Conservation (phyloP, 2,888 invertebrate species). For the Plagodis dolabraria region DNA sequence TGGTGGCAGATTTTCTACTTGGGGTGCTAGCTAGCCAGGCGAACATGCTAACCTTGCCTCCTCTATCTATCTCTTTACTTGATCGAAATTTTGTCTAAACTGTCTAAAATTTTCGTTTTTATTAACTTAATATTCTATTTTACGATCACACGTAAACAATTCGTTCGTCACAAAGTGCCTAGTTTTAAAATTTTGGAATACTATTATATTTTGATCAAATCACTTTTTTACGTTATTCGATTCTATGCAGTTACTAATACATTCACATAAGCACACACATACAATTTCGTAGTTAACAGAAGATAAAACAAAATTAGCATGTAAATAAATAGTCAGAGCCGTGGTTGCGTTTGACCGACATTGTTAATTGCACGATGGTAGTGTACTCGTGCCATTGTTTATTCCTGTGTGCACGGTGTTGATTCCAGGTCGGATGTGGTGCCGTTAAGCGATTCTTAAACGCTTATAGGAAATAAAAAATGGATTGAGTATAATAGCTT, state of each 20-base stretch:
- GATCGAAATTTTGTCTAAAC: too few relatives aligned
- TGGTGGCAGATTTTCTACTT: too few relatives aligned
- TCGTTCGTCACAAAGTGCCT: too few relatives aligned
- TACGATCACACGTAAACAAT: too few relatives aligned
- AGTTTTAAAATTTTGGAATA: too few relatives aligned
- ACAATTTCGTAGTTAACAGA: constrained; percentile 8
- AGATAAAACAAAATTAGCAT: constrained; percentile 38
- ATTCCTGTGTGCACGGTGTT: constrained; percentile 25
- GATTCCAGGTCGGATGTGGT: constrained; percentile 30
- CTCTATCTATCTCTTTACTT: too few relatives aligned
- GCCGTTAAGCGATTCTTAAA: constrained; percentile 21
- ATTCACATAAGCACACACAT: not conserved
- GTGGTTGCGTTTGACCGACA: constrained; percentile 38
- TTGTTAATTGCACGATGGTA: constrained; percentile 41
- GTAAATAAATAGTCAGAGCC: constrained; percentile 40
- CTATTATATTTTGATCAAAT: too few relatives aligned
- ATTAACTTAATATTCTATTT: too few relatives aligned
- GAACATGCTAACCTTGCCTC: too few relatives aligned
- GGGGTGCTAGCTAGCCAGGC: too few relatives aligned
- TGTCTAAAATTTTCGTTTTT: too few relatives aligned
- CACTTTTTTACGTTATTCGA: too few relatives aligned
- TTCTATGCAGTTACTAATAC: not conserved
- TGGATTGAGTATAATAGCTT: not conserved
- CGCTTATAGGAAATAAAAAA: not conserved
- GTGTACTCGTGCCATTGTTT: constrained; percentile 20